phyloP scores from a whole-genome alignment of 2,113 vertebrate genomes.

The Myanophis thanlyinensis region DNA sequence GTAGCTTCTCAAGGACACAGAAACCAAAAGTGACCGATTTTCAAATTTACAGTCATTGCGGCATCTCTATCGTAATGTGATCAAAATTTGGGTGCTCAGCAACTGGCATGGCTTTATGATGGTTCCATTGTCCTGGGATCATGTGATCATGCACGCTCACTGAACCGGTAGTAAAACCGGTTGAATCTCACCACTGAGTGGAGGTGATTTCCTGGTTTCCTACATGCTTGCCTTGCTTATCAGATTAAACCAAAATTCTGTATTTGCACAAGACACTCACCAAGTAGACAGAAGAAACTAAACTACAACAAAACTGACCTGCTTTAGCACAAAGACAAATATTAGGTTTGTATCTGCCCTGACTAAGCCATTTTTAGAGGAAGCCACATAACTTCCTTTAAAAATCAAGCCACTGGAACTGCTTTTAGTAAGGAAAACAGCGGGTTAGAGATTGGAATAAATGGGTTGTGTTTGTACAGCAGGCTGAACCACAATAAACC shows the following conservation, averaged over 20 bases:
- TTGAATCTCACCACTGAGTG: too few relatives aligned
- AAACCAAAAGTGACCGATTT: not conserved
- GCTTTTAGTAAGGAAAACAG: not conserved
- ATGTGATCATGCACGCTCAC: too few relatives aligned
- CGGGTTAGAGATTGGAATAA: not conserved
- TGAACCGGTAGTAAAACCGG: too few relatives aligned
- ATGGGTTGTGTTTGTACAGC: not conserved
- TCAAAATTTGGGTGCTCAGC: not conserved
- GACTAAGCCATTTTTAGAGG: not conserved
- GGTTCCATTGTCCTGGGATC: too few relatives aligned
- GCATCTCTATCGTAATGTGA: not conserved
- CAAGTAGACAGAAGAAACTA: not conserved
- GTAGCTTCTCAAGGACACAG: not conserved
- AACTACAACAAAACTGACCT: not conserved
- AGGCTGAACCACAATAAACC: not conserved
- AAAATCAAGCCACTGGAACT: not conserved
- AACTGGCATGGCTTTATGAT: not conserved
- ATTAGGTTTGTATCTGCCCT: not conserved
- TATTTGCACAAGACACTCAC: not conserved
- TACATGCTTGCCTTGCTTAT: not conserved
- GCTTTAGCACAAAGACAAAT: not conserved
- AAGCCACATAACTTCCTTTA: not conserved
- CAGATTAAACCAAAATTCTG: not conserved
- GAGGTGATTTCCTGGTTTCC: not conserved
- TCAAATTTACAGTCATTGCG: not conserved